phyloP scores from a whole-genome alignment of 2,113 vertebrate species.

The Phalacrocorax brasilianus region DNA sequence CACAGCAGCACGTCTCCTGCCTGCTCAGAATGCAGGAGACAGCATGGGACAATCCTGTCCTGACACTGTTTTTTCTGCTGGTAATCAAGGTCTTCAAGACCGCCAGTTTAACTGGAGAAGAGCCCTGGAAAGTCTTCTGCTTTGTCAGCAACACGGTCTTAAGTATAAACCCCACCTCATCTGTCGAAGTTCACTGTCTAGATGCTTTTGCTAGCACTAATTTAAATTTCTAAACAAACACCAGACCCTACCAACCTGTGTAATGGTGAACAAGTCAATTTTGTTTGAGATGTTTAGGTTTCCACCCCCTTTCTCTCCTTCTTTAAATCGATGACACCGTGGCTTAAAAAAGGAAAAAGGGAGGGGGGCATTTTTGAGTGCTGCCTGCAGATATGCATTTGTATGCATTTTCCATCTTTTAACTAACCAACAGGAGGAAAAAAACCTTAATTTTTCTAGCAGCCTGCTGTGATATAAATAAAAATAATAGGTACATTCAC shows the following conservation, averaged over 20 bases:
- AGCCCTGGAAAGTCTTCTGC: constrained; percentile 13
- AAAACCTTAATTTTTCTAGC: constrained; percentile 40
- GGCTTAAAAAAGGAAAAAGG: neutral
- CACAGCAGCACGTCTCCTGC: neutral
- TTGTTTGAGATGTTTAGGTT: neutral
- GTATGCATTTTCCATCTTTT: constrained; percentile 47
- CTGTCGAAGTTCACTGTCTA: neutral
- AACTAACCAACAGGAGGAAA: constrained; percentile 14
- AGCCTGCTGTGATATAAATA: constrained; percentile 61
- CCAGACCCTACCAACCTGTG: neutral
- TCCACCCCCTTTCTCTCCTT: neutral
- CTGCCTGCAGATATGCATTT: constrained; percentile 13
- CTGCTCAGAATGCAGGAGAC: neutral
- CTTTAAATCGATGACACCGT: neutral
- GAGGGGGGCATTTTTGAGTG: neutral
- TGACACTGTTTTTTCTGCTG: neutral
- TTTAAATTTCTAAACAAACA: constrained; percentile 23
- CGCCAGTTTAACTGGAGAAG: neutral
- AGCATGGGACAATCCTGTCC: neutral
- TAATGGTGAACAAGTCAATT: neutral
- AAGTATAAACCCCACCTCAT: neutral
- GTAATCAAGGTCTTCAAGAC: neutral
- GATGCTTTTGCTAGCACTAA: neutral
- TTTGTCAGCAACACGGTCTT: neutral
- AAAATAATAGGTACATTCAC: constrained; percentile 65